These are phyloP conservation scores for Himalopsyche japonica DNA, from an alignment of 2,888 invertebrate genomes.

Conservation along the genomic window DNA sequence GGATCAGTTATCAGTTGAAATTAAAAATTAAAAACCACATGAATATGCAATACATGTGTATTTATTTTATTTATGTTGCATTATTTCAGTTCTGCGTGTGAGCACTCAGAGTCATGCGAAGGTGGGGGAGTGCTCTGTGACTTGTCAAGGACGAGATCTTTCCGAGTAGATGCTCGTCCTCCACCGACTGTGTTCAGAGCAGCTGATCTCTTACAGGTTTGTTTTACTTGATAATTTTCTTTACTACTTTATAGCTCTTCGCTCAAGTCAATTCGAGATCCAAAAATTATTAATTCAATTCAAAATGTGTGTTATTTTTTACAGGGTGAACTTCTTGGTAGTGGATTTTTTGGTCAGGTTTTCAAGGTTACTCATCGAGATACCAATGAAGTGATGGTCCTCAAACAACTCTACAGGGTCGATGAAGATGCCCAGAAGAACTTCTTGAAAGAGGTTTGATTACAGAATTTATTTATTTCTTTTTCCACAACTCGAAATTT, in stretches of 20 bases:
- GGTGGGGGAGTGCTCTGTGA: constrained; percentile 62
- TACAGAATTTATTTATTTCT: not conserved
- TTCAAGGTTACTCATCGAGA: constrained; percentile 89
- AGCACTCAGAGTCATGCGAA: constrained; percentile 45
- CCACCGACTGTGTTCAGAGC: constrained; percentile 82
- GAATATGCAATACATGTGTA: too few relatives aligned
- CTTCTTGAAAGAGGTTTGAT: constrained; percentile 83
- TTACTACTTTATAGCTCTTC: not conserved
- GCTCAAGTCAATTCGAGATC: not conserved
- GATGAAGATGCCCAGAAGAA: constrained; percentile 94
- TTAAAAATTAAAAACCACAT: too few relatives aligned
- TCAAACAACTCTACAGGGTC: constrained; percentile 89
- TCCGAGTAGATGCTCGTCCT: constrained; percentile 70
- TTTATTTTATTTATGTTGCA: not conserved
- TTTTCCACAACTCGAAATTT: not conserved
- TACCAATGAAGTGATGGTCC: constrained; percentile 92
- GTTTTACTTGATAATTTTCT: not conserved
- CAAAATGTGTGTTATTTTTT: not conserved
- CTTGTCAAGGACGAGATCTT: constrained; percentile 84
- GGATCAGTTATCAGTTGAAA: too few relatives aligned
- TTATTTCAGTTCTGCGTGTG: constrained; percentile 47
- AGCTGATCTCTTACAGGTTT: constrained; percentile 76
- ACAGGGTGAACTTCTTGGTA: constrained; percentile 85
- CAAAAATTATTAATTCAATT: too few relatives aligned
- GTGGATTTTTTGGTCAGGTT: constrained; percentile 94